phyloP scores from a whole-genome alignment of 2,888 invertebrate genomes.

The Drosophila mettleri region DNA sequence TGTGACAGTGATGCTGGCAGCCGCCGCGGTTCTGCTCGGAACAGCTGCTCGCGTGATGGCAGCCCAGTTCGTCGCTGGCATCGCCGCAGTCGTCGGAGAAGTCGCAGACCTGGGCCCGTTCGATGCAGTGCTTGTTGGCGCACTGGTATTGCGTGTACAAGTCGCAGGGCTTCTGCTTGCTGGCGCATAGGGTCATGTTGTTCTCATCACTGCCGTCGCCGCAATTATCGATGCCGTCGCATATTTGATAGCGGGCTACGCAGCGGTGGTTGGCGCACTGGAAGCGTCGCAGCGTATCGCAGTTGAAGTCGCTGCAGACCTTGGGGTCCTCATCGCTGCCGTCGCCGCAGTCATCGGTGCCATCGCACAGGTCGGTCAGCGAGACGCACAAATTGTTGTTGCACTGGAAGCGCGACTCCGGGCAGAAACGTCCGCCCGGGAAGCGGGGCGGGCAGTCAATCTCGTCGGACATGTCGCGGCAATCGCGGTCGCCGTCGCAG shows the following conservation, averaged over 20 bases:
- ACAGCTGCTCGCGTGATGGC: slow-evolving; percentile 90
- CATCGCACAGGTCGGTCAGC: slow-evolving; percentile 95
- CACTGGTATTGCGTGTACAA: slow-evolving; percentile 93
- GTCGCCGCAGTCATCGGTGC: slow-evolving; percentile 96
- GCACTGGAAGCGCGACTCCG: slow-evolving; percentile 96
- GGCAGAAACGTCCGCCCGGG: slow-evolving; percentile 95
- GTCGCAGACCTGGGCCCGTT: slow-evolving; percentile 92
- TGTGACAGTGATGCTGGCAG: slow-evolving; percentile 96
- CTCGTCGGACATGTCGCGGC: slow-evolving; percentile 95
- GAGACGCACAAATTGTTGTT: slow-evolving; percentile 96
- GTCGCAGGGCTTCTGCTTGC: slow-evolving; percentile 91
- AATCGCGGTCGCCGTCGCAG: slow-evolving; percentile 96
- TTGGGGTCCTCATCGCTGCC: slow-evolving; percentile 93
- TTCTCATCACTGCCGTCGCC: slow-evolving; percentile 98
- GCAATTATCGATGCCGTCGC: slow-evolving; percentile 97
- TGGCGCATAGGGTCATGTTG: slow-evolving; percentile 94
- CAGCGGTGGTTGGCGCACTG: slow-evolving; percentile 96
- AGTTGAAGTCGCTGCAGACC: slow-evolving; percentile 93
- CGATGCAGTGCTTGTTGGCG: slow-evolving; percentile 94
- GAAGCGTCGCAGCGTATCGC: slow-evolving; percentile 93
- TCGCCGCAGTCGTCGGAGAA: slow-evolving; percentile 96
- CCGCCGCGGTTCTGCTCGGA: slow-evolving; percentile 89
- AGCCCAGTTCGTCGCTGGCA: slow-evolving; percentile 95
- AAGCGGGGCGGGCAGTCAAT: slow-evolving; percentile 94
- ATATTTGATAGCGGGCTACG: slow-evolving; percentile 93